Evolutionary conservation across 2,888 invertebrate species (phyloP).

Genomic region (Eumerus sabulonum): DNA sequence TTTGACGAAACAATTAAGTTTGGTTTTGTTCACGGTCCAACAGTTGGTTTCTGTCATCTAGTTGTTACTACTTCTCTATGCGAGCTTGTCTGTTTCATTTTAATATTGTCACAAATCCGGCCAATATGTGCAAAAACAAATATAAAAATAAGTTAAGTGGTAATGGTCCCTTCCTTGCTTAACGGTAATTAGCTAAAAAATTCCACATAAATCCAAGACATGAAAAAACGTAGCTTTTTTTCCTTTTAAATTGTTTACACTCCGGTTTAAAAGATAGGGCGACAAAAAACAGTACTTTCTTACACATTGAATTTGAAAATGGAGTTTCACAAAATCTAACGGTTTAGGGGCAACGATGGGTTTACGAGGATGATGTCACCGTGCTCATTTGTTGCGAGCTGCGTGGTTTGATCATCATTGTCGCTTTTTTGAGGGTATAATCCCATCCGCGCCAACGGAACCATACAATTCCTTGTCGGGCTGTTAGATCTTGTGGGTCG

Average conservation of each 20-base stretch:
- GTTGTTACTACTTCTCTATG: slow-evolving; percentile 5
- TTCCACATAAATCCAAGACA: slow-evolving; percentile 43
- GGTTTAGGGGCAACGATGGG: slow-evolving; percentile 3
- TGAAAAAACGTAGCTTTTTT: slow-evolving; percentile 12
- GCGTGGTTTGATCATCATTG: slow-evolving; percentile 93
- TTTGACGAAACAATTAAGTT: neutral
- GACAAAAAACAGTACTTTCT: slow-evolving; percentile 58
- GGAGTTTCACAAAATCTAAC: slow-evolving; percentile 39
- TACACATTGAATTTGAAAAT: slow-evolving; percentile 48
- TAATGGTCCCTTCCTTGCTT: slow-evolving; percentile 49
- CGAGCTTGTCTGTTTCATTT: slow-evolving; percentile 23
- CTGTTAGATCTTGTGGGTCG: slow-evolving; percentile 93
- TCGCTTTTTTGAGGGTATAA: slow-evolving; percentile 92
- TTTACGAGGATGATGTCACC: slow-evolving; percentile 68
- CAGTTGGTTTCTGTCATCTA: neutral
- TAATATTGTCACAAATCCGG: slow-evolving; percentile 61
- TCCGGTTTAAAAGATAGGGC: slow-evolving; percentile 41
- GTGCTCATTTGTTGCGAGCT: slow-evolving; percentile 75
- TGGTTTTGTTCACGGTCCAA: neutral
- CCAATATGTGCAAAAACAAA: slow-evolving; percentile 44
- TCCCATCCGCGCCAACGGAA: slow-evolving; percentile 98
- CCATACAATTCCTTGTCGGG: slow-evolving; percentile 96
- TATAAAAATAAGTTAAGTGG: slow-evolving; percentile 59
- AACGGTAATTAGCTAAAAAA: slow-evolving; percentile 58
- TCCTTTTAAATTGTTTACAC: slow-evolving; percentile 33